Evolutionary conservation across 2,113 vertebrate species (phyloP).

Genomic region (Syngnathus scovelli): DNA sequence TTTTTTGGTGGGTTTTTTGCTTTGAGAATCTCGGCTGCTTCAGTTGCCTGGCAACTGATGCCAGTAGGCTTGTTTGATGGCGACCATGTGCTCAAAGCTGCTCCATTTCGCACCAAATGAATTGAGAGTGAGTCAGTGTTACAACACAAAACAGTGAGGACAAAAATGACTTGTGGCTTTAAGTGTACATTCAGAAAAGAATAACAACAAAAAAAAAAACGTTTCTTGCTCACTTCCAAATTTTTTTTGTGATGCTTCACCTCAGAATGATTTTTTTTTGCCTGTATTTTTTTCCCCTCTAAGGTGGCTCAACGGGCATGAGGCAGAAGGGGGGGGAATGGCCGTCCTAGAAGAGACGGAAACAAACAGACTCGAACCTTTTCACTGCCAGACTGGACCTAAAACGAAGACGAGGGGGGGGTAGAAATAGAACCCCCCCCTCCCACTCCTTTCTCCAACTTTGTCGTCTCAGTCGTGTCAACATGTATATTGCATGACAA

Average conservation of each 20-base stretch:
- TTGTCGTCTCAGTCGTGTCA: constrained; percentile 60
- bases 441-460: constrained; percentile 18
- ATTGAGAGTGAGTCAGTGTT: constrained; percentile 47
- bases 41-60: constrained; percentile 67
- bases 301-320: not conserved
- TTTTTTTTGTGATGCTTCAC: constrained; percentile 69
- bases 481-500: constrained; percentile 77
- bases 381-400: constrained; percentile 58
- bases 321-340: constrained; percentile 43
- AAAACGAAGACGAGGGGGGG: not conserved
- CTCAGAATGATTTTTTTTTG: constrained; percentile 40
- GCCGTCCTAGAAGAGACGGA: constrained; percentile 30
- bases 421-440: constrained; percentile 17
- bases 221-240: constrained; percentile 47
- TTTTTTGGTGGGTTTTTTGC: constrained; percentile 46
- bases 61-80: constrained; percentile 60
- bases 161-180: constrained; percentile 49
- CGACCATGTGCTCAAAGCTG: constrained; percentile 60
- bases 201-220: constrained; percentile 46
- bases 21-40: constrained; percentile 56
- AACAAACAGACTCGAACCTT: constrained; percentile 34
- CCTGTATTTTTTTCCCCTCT: not conserved
- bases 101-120: constrained; percentile 60
- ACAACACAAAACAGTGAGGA: constrained; percentile 59
- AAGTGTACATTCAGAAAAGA: constrained; percentile 49